Conservation (phyloP, 2,113 vertebrate genomes). For the Hypanus sabinus region DNA sequence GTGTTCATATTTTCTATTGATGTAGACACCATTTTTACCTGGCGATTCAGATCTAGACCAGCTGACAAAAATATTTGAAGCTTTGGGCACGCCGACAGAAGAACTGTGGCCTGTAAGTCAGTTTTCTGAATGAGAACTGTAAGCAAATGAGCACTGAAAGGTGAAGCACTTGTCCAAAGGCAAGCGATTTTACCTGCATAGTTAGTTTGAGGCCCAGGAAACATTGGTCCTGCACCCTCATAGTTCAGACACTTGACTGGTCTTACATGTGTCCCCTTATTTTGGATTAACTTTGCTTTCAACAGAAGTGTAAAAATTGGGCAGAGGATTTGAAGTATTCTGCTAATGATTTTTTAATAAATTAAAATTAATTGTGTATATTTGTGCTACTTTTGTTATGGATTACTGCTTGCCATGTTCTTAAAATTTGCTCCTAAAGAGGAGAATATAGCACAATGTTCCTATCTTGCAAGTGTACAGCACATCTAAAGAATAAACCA, state of each 20-base stretch:
- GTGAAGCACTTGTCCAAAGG: no score
- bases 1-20: slow-evolving; percentile 1
- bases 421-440: background rate
- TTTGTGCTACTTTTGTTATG: background rate
- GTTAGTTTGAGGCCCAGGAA: background rate
- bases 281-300: background rate
- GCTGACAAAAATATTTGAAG: slow-evolving; percentile 92
- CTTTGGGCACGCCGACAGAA: slow-evolving; percentile 87
- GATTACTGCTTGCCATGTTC: background rate
- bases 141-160: background rate
- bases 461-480: background rate
- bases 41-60: slow-evolving; percentile 96
- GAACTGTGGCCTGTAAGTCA: slow-evolving; percentile 85
- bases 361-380: background rate
- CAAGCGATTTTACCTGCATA: background rate
- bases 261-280: background rate
- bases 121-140: background rate
- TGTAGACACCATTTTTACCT: slow-evolving; percentile 85
- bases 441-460: background rate
- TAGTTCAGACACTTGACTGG: background rate
- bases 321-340: background rate
- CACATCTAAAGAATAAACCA: background rate
- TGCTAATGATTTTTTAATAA: background rate
- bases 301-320: background rate
- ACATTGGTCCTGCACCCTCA: no score